Conservation (phyloP, 2,888 invertebrate genomes). For the Serripes groenlandicus region DNA sequence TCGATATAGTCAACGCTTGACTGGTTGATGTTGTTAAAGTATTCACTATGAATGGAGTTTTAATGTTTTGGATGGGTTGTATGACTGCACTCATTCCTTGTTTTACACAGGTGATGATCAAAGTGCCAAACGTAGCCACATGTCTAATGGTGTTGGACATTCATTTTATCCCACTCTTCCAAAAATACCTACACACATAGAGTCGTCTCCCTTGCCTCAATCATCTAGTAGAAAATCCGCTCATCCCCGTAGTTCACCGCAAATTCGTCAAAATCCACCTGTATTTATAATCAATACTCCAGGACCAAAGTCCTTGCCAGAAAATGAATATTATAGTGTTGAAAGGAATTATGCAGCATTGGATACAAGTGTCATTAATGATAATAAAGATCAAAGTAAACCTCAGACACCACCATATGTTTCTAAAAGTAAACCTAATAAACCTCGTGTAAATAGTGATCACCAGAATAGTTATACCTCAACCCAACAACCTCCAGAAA, state of each 20-base stretch:
- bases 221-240: background rate
- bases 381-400: background rate
- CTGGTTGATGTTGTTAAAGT: no score
- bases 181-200: conserved; percentile 52
- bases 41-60: no score
- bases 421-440: background rate
- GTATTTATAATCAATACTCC: conserved; percentile 8
- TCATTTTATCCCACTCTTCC: conserved; percentile 50
- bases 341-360: background rate
- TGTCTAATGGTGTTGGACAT: conserved; percentile 57
- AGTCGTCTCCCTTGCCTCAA: background rate
- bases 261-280: background rate
- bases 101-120: conserved; percentile 73
- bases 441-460: no score
- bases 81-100: conserved; percentile 41
- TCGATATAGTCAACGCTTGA: no score
- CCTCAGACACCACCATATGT: background rate
- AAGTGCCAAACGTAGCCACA: conserved; percentile 69
- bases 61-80: background rate
- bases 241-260: conserved; percentile 10
- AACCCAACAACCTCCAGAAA: background rate
- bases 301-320: conserved; percentile 16
- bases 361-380: no score
- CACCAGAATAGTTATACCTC: background rate
- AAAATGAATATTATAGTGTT: background rate